phyloP scores from a whole-genome alignment of 2,797 vertebrate species.

The Pangasius krempfi region DNA sequence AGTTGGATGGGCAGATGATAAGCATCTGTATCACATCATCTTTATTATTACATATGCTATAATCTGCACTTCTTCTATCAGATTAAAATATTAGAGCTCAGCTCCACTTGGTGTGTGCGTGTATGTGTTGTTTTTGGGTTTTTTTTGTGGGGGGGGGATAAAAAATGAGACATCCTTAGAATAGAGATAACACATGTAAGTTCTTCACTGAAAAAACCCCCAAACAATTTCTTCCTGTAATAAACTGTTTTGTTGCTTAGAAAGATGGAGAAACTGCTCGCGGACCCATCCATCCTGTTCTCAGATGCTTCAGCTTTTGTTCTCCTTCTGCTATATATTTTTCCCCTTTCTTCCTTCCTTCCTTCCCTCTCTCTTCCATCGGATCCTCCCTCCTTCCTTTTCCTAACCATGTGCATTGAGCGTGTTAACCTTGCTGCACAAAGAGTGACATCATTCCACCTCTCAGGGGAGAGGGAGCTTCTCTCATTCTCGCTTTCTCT shows the following conservation, averaged over 20 bases:
- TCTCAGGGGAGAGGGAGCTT: conserved; percentile 45
- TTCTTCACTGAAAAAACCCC: not conserved
- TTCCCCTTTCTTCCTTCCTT: conserved; percentile 23
- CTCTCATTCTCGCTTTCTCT: conserved; percentile 22
- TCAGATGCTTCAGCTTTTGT: conserved; percentile 33
- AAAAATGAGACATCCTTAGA: not conserved
- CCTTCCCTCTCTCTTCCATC: conserved; percentile 51
- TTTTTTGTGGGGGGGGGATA: too few relatives aligned
- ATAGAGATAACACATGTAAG: not conserved
- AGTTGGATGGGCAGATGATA: too few relatives aligned
- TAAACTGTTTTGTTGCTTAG: conserved; percentile 1
- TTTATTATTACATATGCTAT: not conserved
- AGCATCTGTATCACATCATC: too few relatives aligned
- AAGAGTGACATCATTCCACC: conserved; percentile 58
- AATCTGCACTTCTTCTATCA: not conserved
- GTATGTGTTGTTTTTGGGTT: too few relatives aligned
- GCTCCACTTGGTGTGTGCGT: not conserved
- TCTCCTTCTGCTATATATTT: conserved; percentile 37
- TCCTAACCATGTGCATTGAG: conserved; percentile 46
- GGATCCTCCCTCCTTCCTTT: conserved; percentile 51
- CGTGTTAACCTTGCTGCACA: conserved; percentile 58
- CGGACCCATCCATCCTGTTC: conserved; percentile 14
- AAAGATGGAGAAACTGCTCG: conserved; percentile 16
- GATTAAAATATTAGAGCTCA: not conserved
- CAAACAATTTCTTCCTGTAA: not conserved